Percentiles rank a stretch among this genome's conserved stretches.
phyloP scores from a whole-genome alignment of 2,797 vertebrate genomes.

The Phoebastria nigripes region DNA sequence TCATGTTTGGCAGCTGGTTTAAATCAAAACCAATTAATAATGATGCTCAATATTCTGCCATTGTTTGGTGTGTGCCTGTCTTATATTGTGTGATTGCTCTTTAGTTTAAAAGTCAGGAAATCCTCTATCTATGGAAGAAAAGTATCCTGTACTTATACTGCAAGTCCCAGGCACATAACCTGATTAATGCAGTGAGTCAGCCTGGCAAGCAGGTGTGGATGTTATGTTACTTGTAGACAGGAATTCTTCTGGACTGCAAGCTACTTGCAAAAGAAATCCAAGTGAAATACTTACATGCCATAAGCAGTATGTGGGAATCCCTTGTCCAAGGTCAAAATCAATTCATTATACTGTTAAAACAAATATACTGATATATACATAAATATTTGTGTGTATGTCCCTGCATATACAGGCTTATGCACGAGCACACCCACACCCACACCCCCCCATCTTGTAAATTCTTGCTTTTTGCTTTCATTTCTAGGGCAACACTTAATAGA shows the following conservation, averaged over 20 bases:
- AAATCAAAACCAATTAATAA: not conserved
- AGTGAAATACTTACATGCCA: not conserved
- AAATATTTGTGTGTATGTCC: not conserved
- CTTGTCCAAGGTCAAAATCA: not conserved
- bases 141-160: rapidly evolving
- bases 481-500: not conserved
- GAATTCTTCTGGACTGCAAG: not conserved
- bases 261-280: not conserved
- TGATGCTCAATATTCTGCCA: not conserved
- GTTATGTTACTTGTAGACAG: not conserved
- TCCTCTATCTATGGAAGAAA: rapidly evolving
- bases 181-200: not conserved
- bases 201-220: not conserved
- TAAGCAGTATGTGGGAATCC: not conserved
- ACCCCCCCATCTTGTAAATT: not conserved
- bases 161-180: rapidly evolving
- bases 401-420: not conserved
- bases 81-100: too few relatives aligned
- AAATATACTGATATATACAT: too few relatives aligned
- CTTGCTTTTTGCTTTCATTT: not conserved
- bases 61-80: too few relatives aligned
- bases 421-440: rapidly evolving
- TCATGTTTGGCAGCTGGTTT: not conserved
- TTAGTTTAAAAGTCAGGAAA: not conserved
- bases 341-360: not conserved